A percentile compares a stretch with the other conserved stretches of the same genome.
These are phyloP conservation scores for Apostichopus leukothele DNA, from an alignment of 53 echinoderm and acorn worm genomes.

Conservation along the genomic window DNA sequence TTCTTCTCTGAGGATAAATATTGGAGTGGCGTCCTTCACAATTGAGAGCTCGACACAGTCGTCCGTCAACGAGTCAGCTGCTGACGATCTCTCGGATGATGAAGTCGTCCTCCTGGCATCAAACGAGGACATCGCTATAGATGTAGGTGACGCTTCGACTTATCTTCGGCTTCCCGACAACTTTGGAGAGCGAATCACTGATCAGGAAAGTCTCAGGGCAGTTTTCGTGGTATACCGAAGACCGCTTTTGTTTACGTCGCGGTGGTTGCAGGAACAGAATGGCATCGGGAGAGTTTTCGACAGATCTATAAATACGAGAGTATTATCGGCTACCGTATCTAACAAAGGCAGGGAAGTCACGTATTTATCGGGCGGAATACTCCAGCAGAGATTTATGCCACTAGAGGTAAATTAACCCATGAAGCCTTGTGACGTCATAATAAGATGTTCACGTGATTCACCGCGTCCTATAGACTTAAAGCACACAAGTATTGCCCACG, in stretches of 20 bases:
- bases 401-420: not conserved
- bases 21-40: conserved; percentile 24
- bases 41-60: not conserved
- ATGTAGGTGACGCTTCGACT: not conserved
- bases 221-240: conserved; percentile 26
- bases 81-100: not conserved
- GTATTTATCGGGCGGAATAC: not conserved
- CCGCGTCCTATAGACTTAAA: too few species aligned
- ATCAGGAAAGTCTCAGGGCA: not conserved
- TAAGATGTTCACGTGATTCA: too few species aligned
- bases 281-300: not conserved
- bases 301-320: conserved; percentile 9
- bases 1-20: not conserved
- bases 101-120: not conserved
- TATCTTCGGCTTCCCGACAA: conserved; percentile 27
- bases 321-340: conserved; percentile 15
- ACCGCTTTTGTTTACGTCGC: conserved; percentile 3
- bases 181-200: not conserved
- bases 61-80: not conserved
- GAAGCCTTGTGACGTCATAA: too few species aligned
- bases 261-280: conserved; percentile 16
- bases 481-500: too few species aligned
- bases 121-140: not conserved
- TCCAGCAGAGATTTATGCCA: conserved; percentile 4
- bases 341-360: conserved; percentile 23